phyloP scores from a whole-genome alignment of 2,113 vertebrate genomes.

The Poeciliopsis occidentalis region DNA sequence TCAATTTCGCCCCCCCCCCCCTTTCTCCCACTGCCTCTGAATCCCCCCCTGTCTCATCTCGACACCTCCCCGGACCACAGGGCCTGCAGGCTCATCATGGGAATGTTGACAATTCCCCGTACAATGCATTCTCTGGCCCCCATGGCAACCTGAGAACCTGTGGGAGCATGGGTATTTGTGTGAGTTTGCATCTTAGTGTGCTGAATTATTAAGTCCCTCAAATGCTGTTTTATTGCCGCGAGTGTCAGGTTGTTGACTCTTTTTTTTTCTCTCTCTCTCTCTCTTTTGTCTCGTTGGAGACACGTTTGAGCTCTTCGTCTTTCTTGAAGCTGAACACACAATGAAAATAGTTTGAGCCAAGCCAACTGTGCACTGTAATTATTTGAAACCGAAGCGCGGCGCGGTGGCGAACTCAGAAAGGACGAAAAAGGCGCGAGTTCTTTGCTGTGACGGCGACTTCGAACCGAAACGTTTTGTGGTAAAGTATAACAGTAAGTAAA shows the following conservation, averaged over 20 bases:
- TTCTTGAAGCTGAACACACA: background rate
- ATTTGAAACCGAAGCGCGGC: too few relatives aligned
- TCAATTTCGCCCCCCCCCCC: slow-evolving; percentile 77
- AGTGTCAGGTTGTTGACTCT: slow-evolving; percentile 13
- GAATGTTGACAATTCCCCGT: slow-evolving; percentile 81
- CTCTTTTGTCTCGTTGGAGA: background rate
- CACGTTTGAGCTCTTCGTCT: background rate
- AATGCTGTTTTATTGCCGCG: slow-evolving; percentile 57
- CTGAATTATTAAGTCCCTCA: slow-evolving; percentile 65
- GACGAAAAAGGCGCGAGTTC: too few relatives aligned
- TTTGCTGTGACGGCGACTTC: too few relatives aligned
- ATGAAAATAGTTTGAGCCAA: background rate
- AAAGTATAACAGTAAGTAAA: too few relatives aligned
- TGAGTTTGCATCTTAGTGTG: slow-evolving; percentile 66
- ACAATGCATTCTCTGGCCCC: slow-evolving; percentile 65
- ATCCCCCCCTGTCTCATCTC: slow-evolving; percentile 56
- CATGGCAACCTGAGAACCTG: slow-evolving; percentile 73
- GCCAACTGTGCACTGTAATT: too few relatives aligned
- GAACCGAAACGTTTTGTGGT: too few relatives aligned
- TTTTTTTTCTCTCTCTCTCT: slow-evolving; percentile 11
- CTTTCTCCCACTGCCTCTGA: slow-evolving; percentile 63
- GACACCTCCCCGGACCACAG: slow-evolving; percentile 68
- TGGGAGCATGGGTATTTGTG: slow-evolving; percentile 64
- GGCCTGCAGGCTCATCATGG: slow-evolving; percentile 77
- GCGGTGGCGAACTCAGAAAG: too few relatives aligned